Conservation (phyloP, 2,888 invertebrate genomes). For the Cataglyphis rosenhaueri region DNA sequence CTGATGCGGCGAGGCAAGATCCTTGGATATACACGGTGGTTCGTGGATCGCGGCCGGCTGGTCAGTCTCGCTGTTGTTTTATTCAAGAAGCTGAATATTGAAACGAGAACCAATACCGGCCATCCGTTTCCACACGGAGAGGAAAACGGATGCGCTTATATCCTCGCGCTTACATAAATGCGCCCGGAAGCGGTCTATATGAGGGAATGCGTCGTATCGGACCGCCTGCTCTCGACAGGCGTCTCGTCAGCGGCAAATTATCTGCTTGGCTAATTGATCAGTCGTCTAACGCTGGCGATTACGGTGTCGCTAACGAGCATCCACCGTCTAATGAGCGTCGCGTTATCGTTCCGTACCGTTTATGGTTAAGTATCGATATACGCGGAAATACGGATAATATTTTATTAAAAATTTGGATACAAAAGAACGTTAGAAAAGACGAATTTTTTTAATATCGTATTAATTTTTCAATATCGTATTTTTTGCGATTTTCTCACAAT, state of each 20-base stretch:
- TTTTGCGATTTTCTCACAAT: neutral
- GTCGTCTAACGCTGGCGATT: conserved; percentile 75
- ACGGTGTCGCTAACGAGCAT: conserved; percentile 52
- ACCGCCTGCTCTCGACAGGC: conserved; percentile 47
- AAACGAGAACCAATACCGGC: conserved; percentile 73
- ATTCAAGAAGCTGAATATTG: conserved; percentile 76
- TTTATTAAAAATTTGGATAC: neutral
- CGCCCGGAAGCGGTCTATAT: conserved; percentile 57
- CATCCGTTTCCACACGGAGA: conserved; percentile 62
- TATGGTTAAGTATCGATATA: neutral
- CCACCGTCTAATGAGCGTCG: conserved; percentile 59
- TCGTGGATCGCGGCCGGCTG: conserved; percentile 40
- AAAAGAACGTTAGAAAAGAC: too few relatives aligned
- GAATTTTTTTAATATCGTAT: neutral
- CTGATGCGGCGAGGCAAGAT: conserved; percentile 37
- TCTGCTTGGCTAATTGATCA: conserved; percentile 78
- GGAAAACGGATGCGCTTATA: conserved; percentile 62
- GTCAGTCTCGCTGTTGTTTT: conserved; percentile 71
- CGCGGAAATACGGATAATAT: neutral
- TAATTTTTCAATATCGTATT: neutral
- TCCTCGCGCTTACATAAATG: conserved; percentile 61
- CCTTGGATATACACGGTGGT: conserved; percentile 32
- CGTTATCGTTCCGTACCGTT: conserved; percentile 46
- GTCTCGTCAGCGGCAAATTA: conserved; percentile 69
- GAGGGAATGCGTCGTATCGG: conserved; percentile 26